Base-by-base conservation (phyloP, 2,888 invertebrate genomes). In the Drosophila demipolita region DNA sequence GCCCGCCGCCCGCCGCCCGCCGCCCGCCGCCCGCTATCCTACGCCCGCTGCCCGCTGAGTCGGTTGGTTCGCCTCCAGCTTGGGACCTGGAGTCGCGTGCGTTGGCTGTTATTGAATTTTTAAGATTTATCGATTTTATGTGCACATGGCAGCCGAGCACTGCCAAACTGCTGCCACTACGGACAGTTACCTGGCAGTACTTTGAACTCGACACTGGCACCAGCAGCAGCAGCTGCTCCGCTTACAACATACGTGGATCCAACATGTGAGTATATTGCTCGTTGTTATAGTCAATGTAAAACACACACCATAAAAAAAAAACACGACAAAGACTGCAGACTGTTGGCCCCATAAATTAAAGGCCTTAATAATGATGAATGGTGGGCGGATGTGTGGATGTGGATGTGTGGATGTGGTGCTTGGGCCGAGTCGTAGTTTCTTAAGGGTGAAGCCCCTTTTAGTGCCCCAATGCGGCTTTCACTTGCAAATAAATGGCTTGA, bases 121-220 rank as follows among this genome's bases (percentile, higher is more conserved):
- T 86, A 87, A 87, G 87, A 89, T 87, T 87, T 87, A 87, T 87
- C 79, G 87, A 87, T 87, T 87, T 88, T 78, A 76, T 82, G 82
- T 57, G 80, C 73, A 68, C 74, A 72, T 68, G 65, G 53, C 57
- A 57, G 55, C 58, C 23, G 36, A 29, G 29, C 29, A 29, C 29
- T 29, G 29, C 57, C 48, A 36, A 50, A 49, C 60, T 60, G 40
- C 29, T n/a, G 36, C 33, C 38, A 38, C n/a, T 40, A 49, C 54
- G 55, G 66, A 54, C 54, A 59, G 55, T 57, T 70, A 64, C 75
- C 66, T 70, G 65, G 17, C 57, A 64, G 78, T 76, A 66, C 74
- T 80, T 78, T 80, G 81, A 82, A 78, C 82, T 73, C 65, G 35
- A 26, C 48, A 33, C 32, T 12, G 32, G n/a, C 29, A 38, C 35